These are phyloP conservation scores for Ascidia mentula DNA, from an alignment of 23 tunicate species.

Conservation along the genomic window DNA sequence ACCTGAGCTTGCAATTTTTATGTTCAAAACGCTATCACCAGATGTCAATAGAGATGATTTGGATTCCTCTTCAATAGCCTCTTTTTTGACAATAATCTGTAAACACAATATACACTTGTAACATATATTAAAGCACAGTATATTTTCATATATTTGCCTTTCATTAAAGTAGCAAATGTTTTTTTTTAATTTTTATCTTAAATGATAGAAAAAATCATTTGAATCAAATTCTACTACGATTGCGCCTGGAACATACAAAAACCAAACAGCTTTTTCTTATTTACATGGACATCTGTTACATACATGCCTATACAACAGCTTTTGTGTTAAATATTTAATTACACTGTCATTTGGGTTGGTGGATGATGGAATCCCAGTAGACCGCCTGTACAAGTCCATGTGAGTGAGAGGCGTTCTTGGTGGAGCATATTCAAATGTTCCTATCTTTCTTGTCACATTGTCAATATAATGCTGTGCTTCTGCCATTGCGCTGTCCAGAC, in stretches of 20 bases:
- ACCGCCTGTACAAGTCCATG: constrained; percentile 61
- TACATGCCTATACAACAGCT: no score
- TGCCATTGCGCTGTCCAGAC: constrained; percentile 83
- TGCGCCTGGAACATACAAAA: no score
- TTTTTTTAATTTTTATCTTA: no score
- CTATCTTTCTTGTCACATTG: constrained; percentile 60
- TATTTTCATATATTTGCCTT: no score
- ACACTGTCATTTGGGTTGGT: neutral
- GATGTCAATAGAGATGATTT: neutral
- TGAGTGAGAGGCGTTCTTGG: constrained; percentile 84
- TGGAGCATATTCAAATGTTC: constrained; percentile 77
- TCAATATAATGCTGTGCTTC: constrained; percentile 85
- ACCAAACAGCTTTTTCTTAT: no score
- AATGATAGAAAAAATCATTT: no score
- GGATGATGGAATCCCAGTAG: constrained; percentile 8
- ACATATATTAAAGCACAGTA: no score
- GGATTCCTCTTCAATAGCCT: constrained; percentile 11
- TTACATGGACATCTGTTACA: no score
- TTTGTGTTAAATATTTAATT: neutral
- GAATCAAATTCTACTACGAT: no score
- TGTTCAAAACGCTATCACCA: neutral
- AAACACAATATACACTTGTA: no score
- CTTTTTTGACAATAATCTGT: constrained; percentile 1
- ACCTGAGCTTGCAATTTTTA: constrained; percentile 5
- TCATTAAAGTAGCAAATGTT: no score